phyloP scores from a whole-genome alignment of 2,113 vertebrate species.

The Daphoenositta chrysoptera region DNA sequence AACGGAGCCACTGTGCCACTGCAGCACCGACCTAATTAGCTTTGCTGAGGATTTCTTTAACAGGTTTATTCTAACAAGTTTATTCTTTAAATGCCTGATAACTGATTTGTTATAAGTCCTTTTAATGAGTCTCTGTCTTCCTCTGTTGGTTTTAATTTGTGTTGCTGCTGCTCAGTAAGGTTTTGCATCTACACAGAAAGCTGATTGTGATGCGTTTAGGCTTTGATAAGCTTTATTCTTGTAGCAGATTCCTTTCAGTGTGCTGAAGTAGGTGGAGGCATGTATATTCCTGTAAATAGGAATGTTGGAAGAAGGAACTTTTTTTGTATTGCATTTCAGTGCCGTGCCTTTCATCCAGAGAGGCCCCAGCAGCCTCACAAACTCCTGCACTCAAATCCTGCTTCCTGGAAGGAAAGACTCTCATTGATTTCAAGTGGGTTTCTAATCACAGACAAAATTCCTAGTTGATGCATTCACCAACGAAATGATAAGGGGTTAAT shows the following conservation, averaged over 20 bases:
- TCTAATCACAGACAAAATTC: background rate
- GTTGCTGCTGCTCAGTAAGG: constrained; percentile 34
- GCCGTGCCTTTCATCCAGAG: constrained; percentile 28
- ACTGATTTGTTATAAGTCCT: constrained; percentile 65
- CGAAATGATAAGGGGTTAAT: background rate
- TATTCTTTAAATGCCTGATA: constrained; percentile 71
- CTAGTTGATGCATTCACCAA: background rate
- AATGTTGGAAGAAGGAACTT: constrained; percentile 3
- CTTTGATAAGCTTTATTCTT: constrained; percentile 64
- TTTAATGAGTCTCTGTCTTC: constrained; percentile 71
- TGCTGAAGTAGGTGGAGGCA: constrained; percentile 22
- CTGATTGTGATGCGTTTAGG: constrained; percentile 22
- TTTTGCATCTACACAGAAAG: constrained; percentile 1
- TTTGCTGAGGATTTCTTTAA: constrained; percentile 69
- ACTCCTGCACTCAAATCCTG: background rate
- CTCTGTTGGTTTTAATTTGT: constrained; percentile 61
- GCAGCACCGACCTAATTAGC: constrained; percentile 70
- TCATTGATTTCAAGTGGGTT: background rate
- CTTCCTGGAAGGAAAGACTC: background rate
- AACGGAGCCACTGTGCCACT: constrained; percentile 49
- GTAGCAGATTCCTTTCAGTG: constrained; percentile 1
- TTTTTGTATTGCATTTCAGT: constrained; percentile 20
- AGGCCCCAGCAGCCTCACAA: background rate
- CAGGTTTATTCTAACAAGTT: constrained; percentile 73
- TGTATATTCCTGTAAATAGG: constrained; percentile 35